Percentiles rank a stretch among this genome's conserved stretches.
phyloP scores from a whole-genome alignment of 2,888 invertebrate species.

The Synergus japonicus region DNA sequence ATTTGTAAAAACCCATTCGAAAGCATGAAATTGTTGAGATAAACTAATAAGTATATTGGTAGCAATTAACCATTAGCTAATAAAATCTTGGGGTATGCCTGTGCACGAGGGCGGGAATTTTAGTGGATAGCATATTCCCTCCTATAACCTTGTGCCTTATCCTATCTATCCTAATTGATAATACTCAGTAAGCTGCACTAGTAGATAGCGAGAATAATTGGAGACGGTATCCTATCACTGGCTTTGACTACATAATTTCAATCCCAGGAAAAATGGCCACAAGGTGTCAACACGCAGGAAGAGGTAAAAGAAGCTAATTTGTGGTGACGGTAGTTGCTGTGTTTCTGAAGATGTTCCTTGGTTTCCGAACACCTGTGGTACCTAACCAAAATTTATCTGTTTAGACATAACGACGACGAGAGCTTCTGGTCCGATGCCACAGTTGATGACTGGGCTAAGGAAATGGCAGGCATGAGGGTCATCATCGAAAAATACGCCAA shows the following conservation, averaged over 20 bases:
- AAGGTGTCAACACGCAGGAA: not conserved
- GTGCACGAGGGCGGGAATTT: not conserved
- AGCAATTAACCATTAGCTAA: too few relatives aligned
- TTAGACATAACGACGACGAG: slow-evolving; percentile 94
- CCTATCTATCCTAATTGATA: not conserved
- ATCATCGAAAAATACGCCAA: slow-evolving; percentile 94
- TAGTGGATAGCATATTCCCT: not conserved
- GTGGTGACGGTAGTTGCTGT: not conserved
- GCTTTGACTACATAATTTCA: slow-evolving; percentile 12
- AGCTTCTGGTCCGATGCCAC: slow-evolving; percentile 95
- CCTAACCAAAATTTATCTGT: slow-evolving; percentile 3
- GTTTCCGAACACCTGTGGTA: not conserved
- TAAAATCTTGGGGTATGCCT: not conserved
- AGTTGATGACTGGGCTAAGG: slow-evolving; percentile 95
- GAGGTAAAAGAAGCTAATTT: slow-evolving; percentile 4
- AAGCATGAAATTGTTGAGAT: not conserved
- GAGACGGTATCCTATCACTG: not conserved
- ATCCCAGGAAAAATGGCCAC: slow-evolving; percentile 20
- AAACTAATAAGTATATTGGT: not conserved
- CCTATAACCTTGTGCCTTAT: not conserved
- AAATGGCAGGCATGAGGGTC: slow-evolving; percentile 96
- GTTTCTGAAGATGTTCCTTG: not conserved
- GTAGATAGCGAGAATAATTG: slow-evolving; percentile 14
- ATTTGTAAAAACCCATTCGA: not conserved
- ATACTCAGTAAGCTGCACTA: slow-evolving; percentile 5